phyloP scores from a whole-genome alignment of 2,113 vertebrate genomes.

The Psephotus haematonotus region DNA sequence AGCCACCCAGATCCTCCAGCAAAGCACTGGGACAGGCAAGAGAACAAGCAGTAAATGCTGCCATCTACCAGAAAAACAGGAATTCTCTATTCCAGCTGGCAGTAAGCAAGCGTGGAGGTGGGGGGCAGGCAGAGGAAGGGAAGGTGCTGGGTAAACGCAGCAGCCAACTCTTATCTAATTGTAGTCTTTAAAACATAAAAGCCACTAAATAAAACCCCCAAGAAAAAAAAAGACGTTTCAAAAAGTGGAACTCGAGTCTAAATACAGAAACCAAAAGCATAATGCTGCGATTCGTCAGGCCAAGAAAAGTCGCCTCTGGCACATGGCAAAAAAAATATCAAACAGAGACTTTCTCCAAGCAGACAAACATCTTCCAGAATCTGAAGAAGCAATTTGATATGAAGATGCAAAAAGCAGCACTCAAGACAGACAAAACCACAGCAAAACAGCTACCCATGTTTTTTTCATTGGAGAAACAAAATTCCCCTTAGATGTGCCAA shows the following conservation, averaged over 20 bases:
- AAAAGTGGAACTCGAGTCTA: accelerated
- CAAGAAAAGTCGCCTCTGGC: background rate
- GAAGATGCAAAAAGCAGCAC: background rate
- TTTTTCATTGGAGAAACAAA: background rate
- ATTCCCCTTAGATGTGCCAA: background rate
- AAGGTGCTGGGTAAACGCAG: background rate
- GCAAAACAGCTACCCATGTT: background rate
- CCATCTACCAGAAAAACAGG: constrained; percentile 22
- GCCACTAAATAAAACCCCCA: background rate
- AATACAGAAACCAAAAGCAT: accelerated
- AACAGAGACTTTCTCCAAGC: background rate
- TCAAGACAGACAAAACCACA: background rate
- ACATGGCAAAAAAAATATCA: accelerated
- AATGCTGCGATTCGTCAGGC: accelerated
- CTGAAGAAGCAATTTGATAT: background rate
- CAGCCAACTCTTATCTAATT: background rate
- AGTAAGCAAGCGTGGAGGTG: background rate
- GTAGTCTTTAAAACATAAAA: background rate
- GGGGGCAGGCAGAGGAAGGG: background rate
- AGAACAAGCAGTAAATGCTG: constrained; percentile 39
- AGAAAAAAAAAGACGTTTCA: background rate
- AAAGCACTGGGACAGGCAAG: background rate
- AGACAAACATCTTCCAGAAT: background rate
- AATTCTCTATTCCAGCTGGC: background rate
- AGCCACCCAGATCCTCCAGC: background rate